A percentile compares a stretch with the other conserved stretches of the same genome.
phyloP scores from a whole-genome alignment of 2,888 invertebrate species.

The Ochropleura plecta region DNA sequence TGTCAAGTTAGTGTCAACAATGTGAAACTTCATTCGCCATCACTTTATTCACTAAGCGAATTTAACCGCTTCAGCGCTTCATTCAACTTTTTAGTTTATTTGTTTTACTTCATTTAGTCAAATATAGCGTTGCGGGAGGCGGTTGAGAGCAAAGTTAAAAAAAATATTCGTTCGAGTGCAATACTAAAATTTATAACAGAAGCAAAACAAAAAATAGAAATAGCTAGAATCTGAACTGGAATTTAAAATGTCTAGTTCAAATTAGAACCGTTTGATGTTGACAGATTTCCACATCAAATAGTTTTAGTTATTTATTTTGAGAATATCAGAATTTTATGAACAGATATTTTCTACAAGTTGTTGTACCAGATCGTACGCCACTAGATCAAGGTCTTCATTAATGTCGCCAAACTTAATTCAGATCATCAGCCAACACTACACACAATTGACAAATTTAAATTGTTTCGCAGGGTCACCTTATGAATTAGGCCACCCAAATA shows the following conservation, averaged over 20 bases:
- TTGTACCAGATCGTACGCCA: not conserved
- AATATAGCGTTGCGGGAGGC: no score
- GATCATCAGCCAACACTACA: slow-evolving; percentile 23
- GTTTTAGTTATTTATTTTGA: not conserved
- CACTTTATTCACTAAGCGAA: not conserved
- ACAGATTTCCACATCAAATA: not conserved
- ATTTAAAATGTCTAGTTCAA: not conserved
- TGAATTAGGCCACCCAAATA: slow-evolving; percentile 43
- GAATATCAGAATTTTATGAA: not conserved
- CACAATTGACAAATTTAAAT: slow-evolving; percentile 46
- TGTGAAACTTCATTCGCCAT: not conserved
- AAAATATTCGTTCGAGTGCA: not conserved
- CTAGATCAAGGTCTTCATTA: slow-evolving; percentile 34
- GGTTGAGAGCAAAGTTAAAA: not conserved
- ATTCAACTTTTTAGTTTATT: no score
- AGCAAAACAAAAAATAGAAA: not conserved
- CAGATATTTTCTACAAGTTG: not conserved
- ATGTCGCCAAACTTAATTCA: slow-evolving; percentile 23
- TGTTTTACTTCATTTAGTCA: not conserved
- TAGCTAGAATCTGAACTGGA: not conserved
- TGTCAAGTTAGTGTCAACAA: not conserved
- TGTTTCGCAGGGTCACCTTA: slow-evolving; percentile 38
- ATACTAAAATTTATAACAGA: not conserved
- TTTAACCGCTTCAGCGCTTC: not conserved
- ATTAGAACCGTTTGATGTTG: not conserved